Evolutionary conservation across 2,888 invertebrate genomes (phyloP).

Genomic region (Apantesis nais): DNA sequence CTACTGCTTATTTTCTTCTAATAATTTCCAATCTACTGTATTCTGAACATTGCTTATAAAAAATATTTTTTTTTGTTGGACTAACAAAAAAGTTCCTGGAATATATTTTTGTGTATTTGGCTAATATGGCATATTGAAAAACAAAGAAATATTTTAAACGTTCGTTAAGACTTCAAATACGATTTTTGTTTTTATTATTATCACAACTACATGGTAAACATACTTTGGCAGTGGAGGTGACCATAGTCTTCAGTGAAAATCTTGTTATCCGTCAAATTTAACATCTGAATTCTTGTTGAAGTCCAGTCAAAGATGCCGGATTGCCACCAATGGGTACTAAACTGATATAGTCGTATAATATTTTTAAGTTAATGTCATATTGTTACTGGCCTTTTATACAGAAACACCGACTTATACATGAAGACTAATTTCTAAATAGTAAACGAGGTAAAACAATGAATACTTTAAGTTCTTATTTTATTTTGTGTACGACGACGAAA

Average conservation of each 20-base stretch:
- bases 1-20: conserved; percentile 65
- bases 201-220: neutral
- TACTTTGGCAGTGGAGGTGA: neutral
- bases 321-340: too few relatives aligned
- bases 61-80: conserved; percentile 35
- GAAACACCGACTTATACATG: neutral
- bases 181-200: neutral
- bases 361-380: neutral
- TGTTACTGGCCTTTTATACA: neutral
- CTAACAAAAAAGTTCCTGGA: conserved; percentile 19
- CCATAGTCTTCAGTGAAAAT: neutral
- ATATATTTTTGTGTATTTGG: conserved; percentile 17
- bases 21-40: conserved; percentile 64
- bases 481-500: too few relatives aligned
- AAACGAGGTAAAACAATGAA: too few relatives aligned
- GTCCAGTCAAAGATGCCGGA: neutral
- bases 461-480: too few relatives aligned
- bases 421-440: too few relatives aligned
- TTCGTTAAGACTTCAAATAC: neutral
- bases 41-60: conserved; percentile 51
- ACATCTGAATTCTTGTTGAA: neutral
- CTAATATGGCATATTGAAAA: conserved; percentile 7
- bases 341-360: neutral
- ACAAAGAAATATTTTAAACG: conserved; percentile 4
- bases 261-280: neutral